Evolutionary conservation across 2,888 invertebrate species (phyloP), one percentile per base, ranked within the genome.

Genomic region (Leptopilina drosophilae): DNA sequence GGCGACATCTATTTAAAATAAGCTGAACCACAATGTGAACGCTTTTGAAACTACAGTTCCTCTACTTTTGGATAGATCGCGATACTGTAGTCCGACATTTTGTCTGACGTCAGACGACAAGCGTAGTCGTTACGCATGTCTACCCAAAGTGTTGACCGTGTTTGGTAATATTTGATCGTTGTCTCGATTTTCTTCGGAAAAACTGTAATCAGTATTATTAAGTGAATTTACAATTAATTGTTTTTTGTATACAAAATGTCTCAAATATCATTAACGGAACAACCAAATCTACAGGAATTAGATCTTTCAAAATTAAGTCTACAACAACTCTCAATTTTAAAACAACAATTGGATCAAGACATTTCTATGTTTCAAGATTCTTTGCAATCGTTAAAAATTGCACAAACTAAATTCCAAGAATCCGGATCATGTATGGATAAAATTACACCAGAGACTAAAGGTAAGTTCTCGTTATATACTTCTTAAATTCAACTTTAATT

Each of bases 311-410:
- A 96, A 88, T 93, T 98, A 84, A 96, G 94, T 92, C 92, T 97
- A 77, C 95, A 95, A 86, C 97, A 97, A 92, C 94, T 98, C 89
- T 95, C 95, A 84, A 95, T 96, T 88, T 92, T 98, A 78, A 97
- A 97, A 91, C 96, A 96, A 89, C 97, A 97, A 93, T 93, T 98
- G 85, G 97, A 98, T 92, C 96, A 96, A 96, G 98, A 98, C 92
- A 93, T 98, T 81, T 94, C 94, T 86, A 94, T 98, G 69, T 97
- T 98, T 91, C 96, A 97, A 93, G 97, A 97, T 84, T 98, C 98
- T 0, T 92, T 98, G 84, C 96, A 96, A 89, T 96, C 97, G 33
- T 93, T 99, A 79, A 98, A 98, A 93, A 94, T 96, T 88, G 98
- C 98, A 8, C 98, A 98, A 92, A 94, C 94, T 53, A 98, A 98